phyloP scores from a whole-genome alignment of 2,113 vertebrate genomes.

The Dipodomys spectabilis region DNA sequence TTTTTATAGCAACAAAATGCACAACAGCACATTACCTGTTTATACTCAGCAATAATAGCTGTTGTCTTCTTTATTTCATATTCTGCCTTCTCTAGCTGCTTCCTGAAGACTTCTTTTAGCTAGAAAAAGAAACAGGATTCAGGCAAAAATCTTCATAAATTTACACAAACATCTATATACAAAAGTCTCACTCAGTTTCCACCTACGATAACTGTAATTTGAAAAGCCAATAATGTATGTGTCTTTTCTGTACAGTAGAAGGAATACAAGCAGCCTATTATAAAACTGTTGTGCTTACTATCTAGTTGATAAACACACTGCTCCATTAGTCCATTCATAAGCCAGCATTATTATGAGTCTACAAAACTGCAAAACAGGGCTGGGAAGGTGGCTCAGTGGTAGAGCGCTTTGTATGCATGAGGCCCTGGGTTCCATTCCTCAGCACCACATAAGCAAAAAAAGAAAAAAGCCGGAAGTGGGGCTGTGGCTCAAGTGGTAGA shows the following conservation, averaged over 20 bases:
- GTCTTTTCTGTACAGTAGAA: neutral
- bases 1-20: neutral
- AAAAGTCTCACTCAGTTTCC: neutral
- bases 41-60: constrained; percentile 98
- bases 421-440: no score
- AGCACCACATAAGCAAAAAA: no score
- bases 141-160: constrained; percentile 6
- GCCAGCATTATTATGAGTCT: neutral
- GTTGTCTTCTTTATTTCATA: constrained; percentile 98
- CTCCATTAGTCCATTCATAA: neutral
- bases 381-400: no score
- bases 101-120: constrained; percentile 98
- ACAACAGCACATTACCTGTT: constrained; percentile 89
- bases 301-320: neutral
- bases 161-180: neutral
- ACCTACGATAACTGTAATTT: neutral
- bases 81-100: constrained; percentile 98
- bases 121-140: constrained; percentile 75
- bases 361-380: neutral
- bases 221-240: neutral
- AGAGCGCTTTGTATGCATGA: no score
- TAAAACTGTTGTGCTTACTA: neutral
- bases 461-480: no score
- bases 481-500: no score
- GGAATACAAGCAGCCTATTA: neutral